Conservation (phyloP, 2,797 vertebrate genomes). For the Apodemus agrarius region DNA sequence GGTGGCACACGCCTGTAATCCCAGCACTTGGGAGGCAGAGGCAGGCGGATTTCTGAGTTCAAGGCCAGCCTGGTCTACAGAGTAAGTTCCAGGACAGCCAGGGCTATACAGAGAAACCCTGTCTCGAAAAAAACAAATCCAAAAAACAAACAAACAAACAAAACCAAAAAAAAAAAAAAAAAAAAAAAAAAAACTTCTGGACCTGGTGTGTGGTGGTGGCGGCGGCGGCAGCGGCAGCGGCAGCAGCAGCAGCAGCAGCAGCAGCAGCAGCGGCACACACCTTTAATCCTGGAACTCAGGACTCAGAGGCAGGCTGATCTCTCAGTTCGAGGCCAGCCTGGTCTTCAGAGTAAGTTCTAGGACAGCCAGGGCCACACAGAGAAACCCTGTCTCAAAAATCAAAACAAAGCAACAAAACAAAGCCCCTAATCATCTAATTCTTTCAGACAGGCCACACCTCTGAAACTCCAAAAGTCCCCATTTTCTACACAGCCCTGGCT, state of each 20-base stretch:
- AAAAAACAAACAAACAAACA: too few species aligned
- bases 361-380: not conserved
- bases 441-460: not conserved
- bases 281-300: not conserved
- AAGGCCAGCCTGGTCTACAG: too few species aligned
- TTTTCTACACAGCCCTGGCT: not conserved
- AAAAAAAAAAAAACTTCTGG: not conserved
- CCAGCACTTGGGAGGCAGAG: too few species aligned
- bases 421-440: not conserved
- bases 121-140: too few species aligned
- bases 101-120: too few species aligned
- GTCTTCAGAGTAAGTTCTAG: not conserved
- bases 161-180: too few species aligned
- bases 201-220: too few species aligned
- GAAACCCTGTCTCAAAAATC: not conserved
- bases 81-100: too few species aligned
- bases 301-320: not conserved
- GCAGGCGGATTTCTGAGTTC: too few species aligned
- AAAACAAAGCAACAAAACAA: not conserved
- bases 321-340: not conserved
- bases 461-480: not conserved
- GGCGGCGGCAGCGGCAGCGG: not conserved
- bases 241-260: too few species aligned
- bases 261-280: not conserved
- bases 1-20: too few species aligned